Conservation (phyloP, 2,797 vertebrate species). For the Gymnothorax reevesii region DNA sequence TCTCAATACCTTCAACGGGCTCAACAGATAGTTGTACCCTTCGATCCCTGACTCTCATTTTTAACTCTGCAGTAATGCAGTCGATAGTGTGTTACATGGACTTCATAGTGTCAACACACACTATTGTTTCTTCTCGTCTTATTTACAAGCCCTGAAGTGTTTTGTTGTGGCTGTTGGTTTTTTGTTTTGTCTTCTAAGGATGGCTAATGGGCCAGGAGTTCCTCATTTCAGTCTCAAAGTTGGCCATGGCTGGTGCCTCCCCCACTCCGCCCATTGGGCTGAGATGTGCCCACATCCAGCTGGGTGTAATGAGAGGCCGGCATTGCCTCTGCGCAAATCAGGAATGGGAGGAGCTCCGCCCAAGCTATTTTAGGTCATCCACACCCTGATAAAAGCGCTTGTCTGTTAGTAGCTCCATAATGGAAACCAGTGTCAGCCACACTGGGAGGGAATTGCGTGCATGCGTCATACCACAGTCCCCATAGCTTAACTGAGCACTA, state of each 20-base stretch:
- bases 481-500: background rate
- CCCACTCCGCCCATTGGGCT: slow-evolving; percentile 46
- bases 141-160: background rate
- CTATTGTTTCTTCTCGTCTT: slow-evolving; percentile 38
- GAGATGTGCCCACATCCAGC: slow-evolving; percentile 62
- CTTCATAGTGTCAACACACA: slow-evolving; percentile 34
- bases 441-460: slow-evolving; percentile 24
- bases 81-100: slow-evolving; percentile 49
- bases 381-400: slow-evolving; percentile 47
- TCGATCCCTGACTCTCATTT: slow-evolving; percentile 60
- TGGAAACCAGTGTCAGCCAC: slow-evolving; percentile 28
- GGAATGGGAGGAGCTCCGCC: background rate
- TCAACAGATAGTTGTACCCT: slow-evolving; percentile 57
- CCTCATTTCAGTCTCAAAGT: slow-evolving; percentile 47
- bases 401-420: slow-evolving; percentile 43
- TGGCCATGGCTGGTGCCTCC: slow-evolving; percentile 33
- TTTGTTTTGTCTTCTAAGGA: slow-evolving; percentile 15
- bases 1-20: slow-evolving; percentile 61
- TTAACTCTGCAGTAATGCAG: slow-evolving; percentile 60
- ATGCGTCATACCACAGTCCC: background rate
- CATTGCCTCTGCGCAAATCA: slow-evolving; percentile 38
- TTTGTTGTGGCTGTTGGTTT: background rate
- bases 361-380: slow-evolving; percentile 59
- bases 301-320: slow-evolving; percentile 70
- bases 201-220: slow-evolving; percentile 29